A percentile compares a stretch with the other conserved stretches of the same genome.
These are phyloP conservation scores for Bubo blakistoni DNA, from an alignment of 2,113 vertebrate genomes.

Conservation along the genomic window DNA sequence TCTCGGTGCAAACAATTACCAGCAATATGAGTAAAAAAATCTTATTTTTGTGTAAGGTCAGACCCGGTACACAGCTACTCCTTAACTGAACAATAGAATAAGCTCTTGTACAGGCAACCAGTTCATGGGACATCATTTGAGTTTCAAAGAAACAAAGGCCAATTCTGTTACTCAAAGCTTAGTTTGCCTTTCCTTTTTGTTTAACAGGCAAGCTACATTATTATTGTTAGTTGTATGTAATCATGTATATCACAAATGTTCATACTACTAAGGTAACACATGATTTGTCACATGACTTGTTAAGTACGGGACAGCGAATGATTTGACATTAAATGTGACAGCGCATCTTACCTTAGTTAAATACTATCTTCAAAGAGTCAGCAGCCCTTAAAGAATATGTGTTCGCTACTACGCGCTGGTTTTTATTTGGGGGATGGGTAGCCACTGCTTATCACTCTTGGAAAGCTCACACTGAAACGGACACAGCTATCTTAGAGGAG, in stretches of 20 bases:
- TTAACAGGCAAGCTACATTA: not conserved
- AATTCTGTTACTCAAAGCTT: not conserved
- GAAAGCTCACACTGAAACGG: not conserved
- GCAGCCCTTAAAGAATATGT: not conserved
- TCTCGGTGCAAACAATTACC: not conserved
- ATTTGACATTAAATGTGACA: not conserved
- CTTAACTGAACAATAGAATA: not conserved
- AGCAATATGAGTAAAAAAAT: not conserved
- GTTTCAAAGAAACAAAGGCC: not conserved
- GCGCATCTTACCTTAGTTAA: not conserved
- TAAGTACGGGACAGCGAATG: accelerated
- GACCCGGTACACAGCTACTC: not conserved
- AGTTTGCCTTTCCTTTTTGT: not conserved
- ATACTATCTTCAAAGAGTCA: not conserved
- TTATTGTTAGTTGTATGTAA: not conserved
- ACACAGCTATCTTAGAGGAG: not conserved
- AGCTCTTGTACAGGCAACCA: accelerated
- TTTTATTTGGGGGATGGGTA: not conserved
- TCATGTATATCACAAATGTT: not conserved
- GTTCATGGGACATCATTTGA: not conserved
- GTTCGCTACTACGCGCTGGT: accelerated
- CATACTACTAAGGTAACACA: not conserved
- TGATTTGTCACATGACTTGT: not conserved
- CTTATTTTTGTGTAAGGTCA: not conserved
- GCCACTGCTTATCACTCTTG: not conserved